Evolutionary conservation across 1,140 invertebrate genomes (phyloP), one percentile per base, ranked within the genome.

Genomic region (Calliopsis andreniformis): DNA sequence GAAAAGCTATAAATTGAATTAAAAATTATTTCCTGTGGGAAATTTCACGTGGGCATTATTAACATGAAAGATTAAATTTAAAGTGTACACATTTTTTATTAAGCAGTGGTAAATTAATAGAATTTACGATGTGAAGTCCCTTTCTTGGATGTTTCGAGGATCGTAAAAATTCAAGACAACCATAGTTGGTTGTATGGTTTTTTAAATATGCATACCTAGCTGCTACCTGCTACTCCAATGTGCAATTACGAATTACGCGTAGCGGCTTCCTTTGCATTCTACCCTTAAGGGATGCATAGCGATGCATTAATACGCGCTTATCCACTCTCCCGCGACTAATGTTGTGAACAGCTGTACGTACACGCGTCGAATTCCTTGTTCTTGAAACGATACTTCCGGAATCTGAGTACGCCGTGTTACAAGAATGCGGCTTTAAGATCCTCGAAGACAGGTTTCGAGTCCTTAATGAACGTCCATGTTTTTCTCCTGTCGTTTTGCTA

Each of bases 371-470:
- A 18, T 18, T 42, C 20, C 35, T 12, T 35, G 30, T 51, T 6
- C 35, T 39, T 35, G 1, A 42, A 55, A 42, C 16, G 2, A 43
- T 8, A 16, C 64, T 67, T 55, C 64, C 64, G 64, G 32, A 55
- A 28, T 7, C 30, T 5, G 8, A 4, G 20, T 18, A 28, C 7
- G n/a, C 2, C 35, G 12, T 45, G 68, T 61, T 66, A 23, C 39
- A 45, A 51, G 76, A 76, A 77, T 45, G 16, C 32, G 20, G 16
- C 20, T 39, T 42, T 25, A 0, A 16, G 25, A 10, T 28, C 14
- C n/a, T 55, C 35, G 14, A 12, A 4, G 49, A 67, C 64, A 28
- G 49, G 64, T 67, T 67, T 42, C 32, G 49, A 55, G 23, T 42
- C 23, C 23, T 20, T 55, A 67, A 67, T 28, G 49, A 53, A 55